phyloP scores from a whole-genome alignment of 2,888 invertebrate species.

The Steromphala cineraria region DNA sequence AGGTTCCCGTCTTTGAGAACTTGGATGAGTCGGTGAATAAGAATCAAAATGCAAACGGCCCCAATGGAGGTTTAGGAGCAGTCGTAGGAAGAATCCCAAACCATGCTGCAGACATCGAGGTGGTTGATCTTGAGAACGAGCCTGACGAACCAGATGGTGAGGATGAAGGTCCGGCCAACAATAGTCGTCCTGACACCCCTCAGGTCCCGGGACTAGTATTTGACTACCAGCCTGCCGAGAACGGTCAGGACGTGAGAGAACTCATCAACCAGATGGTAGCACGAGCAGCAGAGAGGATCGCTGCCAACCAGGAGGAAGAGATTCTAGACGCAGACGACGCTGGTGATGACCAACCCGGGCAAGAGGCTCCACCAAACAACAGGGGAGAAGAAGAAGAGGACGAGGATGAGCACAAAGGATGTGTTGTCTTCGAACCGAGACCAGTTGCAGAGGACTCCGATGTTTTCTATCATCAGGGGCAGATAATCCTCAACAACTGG shows the following conservation, averaged over 20 bases:
- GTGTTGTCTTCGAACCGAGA: background rate
- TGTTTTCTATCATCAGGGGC: background rate
- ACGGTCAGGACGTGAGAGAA: background rate
- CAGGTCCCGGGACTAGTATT: background rate
- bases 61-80: too few species aligned
- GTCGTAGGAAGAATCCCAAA: background rate
- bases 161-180: background rate
- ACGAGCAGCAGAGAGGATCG: background rate
- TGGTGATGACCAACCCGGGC: background rate
- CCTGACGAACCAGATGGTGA: conserved; percentile 6
- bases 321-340: background rate
- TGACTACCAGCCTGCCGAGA: background rate
- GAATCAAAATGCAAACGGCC: too few species aligned
- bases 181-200: background rate
- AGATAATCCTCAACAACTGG: background rate
- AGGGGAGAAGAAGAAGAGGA: background rate
- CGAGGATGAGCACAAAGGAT: background rate
- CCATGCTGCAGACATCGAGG: background rate
- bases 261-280: background rate
- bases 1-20: too few species aligned
- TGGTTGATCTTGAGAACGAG: background rate
- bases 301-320: background rate
- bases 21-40: too few species aligned
- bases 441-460: background rate
- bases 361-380: background rate